Base-by-base conservation (phyloP, 30 jellyfish, hydroid and myxozoan species). In the Hydra vulgaris region DNA sequence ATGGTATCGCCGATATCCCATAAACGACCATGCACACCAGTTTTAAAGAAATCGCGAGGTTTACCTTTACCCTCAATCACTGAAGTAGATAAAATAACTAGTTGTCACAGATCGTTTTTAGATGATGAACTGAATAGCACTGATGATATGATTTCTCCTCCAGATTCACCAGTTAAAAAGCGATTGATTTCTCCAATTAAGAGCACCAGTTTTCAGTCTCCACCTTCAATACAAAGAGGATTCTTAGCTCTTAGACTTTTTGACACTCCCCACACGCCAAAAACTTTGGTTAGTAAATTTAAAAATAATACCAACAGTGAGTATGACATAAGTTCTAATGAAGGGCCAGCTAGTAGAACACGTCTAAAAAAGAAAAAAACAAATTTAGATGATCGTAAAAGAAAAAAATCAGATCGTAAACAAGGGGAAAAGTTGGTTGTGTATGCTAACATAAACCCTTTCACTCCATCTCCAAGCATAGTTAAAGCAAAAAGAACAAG, bases 181-280 rank as follows among this genome's bases (percentile, higher is more conserved):
- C 40, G 18, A 21, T 8, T 71, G 0, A 76, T 86, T 15, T 76
- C 95, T 17, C 76, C 80, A 15, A 67, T 21, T n/a, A 73, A 81
- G 25, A 66, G 75, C 70, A 74, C 66, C 15, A 70, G 71, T 22
- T 21, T 76, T 26, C 89, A 86, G 71, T 84, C 96, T 18, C 96
- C 97, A 0, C 97, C 97, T n/a, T 89, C 95, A 25, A 25, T 89
- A 55, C 86, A 89, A 56, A 89, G 85, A 67, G 97, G 97, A 1
- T 54, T 89, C 68, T 79, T 89, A 25, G 89, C 90, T 25, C 74
- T 89, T 22, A 54, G 89, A 26, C 71, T 89, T 52, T 89, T 89
- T 83, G 97, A 89, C 78, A 76, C 95, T 18, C 97, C 97, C 7
- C 97, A 89, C 76, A 89, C 97, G 7, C 97, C 97, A 40, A 89